Conservation (phyloP, 2,797 vertebrate genomes). For the Kryptolebias ocellatus region DNA sequence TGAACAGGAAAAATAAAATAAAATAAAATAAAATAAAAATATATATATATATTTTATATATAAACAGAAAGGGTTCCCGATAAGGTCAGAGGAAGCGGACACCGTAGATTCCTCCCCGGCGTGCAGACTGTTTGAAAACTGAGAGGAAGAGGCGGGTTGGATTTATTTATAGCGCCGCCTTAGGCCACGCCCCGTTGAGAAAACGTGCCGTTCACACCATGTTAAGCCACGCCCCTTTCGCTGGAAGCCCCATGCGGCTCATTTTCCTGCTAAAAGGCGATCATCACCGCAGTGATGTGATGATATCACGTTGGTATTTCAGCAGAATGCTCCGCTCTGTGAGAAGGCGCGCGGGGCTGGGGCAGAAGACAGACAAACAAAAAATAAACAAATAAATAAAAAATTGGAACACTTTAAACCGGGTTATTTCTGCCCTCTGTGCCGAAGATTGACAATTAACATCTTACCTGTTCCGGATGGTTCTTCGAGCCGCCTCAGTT, state of each 20-base stretch:
- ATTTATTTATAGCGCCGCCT: constrained; percentile 41
- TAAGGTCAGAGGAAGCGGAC: background rate
- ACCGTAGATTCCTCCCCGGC: background rate
- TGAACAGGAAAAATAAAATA: background rate
- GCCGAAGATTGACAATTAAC: too few relatives aligned
- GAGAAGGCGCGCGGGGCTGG: too few relatives aligned
- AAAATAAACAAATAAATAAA: too few relatives aligned
- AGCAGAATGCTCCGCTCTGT: too few relatives aligned
- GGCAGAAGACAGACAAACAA: too few relatives aligned
- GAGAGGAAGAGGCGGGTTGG: constrained; percentile 25
- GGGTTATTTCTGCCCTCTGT: too few relatives aligned
- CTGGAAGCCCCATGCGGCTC: too few relatives aligned
- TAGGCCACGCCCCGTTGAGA: constrained; percentile 16
- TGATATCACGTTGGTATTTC: background rate
- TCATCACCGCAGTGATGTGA: too few relatives aligned
- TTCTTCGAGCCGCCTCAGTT: too few relatives aligned
- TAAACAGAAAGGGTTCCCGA: background rate
- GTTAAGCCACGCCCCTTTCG: constrained; percentile 30
- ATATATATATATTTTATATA: background rate
- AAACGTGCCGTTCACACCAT: constrained; percentile 50
- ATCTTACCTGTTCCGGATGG: too few relatives aligned
- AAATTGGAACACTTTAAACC: too few relatives aligned
- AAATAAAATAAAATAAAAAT: background rate
- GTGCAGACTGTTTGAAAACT: constrained; percentile 27
- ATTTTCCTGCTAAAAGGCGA: background rate